Conservation (phyloP, 2,888 invertebrate species). For the Chironomus tentans region DNA sequence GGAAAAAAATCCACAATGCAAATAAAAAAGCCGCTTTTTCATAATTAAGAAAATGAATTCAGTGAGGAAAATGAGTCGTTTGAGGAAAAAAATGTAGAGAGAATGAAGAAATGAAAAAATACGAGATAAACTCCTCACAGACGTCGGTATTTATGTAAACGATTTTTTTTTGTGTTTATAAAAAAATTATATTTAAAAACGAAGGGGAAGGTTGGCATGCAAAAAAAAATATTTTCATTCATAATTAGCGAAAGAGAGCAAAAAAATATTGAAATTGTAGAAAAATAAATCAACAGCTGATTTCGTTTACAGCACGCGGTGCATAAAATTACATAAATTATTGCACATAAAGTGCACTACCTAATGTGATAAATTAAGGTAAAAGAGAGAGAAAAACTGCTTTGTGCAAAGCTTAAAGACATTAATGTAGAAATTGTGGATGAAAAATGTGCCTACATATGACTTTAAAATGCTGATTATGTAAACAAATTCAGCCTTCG, state of each 20-base stretch:
- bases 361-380: no score
- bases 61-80: not conserved
- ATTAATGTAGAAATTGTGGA: no score
- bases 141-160: slow-evolving; percentile 12
- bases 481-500: no score
- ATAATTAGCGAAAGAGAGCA: slow-evolving; percentile 12
- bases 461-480: no score
- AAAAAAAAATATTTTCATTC: slow-evolving; percentile 4
- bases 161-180: slow-evolving; percentile 13
- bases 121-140: not conserved
- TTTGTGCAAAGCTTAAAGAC: no score
- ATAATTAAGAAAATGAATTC: slow-evolving; percentile 17
- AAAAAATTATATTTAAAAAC: not conserved
- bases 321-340: slow-evolving; percentile 10
- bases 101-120: not conserved
- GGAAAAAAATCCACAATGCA: not conserved
- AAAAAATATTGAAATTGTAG: not conserved
- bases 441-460: no score
- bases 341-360: not conserved
- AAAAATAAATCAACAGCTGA: not conserved
- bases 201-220: not conserved
- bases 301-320: not conserved
- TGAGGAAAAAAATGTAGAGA: not conserved
- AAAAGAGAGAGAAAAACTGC: no score
- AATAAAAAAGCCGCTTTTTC: slow-evolving; percentile 23